These are phyloP conservation scores for Peucedramus taeniatus DNA, from an alignment of 2,113 vertebrate species.

Conservation along the genomic window DNA sequence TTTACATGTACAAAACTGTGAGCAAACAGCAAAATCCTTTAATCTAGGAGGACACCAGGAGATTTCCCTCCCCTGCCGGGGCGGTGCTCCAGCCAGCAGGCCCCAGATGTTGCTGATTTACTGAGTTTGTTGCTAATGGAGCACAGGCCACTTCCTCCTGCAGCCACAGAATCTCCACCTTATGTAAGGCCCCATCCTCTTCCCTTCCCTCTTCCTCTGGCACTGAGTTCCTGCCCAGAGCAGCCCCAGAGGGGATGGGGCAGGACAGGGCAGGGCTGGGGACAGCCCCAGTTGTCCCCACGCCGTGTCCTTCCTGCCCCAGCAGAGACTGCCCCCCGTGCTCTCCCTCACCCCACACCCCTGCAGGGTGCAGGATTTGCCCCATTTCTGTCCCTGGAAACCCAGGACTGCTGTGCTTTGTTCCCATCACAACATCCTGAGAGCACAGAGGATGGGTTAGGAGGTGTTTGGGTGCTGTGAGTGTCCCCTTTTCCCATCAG, in stretches of 20 bases:
- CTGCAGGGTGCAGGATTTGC: neutral
- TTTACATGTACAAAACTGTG: neutral
- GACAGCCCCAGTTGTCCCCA: neutral
- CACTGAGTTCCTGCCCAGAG: accelerated
- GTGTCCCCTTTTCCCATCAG: neutral
- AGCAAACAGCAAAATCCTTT: conserved; percentile 2
- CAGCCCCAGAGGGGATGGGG: neutral
- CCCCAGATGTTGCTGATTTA: neutral
- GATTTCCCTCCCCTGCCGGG: accelerated
- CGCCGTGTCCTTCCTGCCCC: accelerated
- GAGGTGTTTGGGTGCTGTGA: accelerated
- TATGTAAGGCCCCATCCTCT: accelerated
- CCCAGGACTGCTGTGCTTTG: neutral
- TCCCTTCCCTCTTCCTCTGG: neutral
- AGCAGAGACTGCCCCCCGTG: accelerated
- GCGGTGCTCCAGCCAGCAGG: neutral
- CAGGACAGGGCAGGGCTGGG: neutral
- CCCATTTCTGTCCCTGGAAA: neutral
- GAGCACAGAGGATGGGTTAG: neutral
- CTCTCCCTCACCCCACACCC: too few species aligned
- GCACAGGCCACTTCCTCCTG: neutral
- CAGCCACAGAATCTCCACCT: neutral
- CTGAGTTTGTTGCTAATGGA: neutral
- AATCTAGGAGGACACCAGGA: neutral
- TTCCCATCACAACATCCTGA: neutral